Conservation (phyloP, 2,113 vertebrate species). For the Gambusia affinis region DNA sequence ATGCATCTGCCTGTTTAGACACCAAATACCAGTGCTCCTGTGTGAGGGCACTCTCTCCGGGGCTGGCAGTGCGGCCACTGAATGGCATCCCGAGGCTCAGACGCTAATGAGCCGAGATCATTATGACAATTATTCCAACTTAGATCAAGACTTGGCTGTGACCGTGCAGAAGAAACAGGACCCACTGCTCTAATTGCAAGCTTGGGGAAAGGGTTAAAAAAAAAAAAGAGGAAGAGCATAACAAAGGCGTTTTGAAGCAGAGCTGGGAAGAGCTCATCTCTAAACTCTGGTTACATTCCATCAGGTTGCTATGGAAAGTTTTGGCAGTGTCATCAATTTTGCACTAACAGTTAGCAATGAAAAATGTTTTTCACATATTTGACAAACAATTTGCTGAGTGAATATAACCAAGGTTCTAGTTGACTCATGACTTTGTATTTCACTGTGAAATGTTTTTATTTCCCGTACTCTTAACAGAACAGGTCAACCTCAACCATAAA, state of each 20-base stretch:
- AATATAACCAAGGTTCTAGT: background rate
- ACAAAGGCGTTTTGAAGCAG: constrained; percentile 66
- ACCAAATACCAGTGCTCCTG: constrained; percentile 41
- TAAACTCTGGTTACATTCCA: constrained; percentile 55
- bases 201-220: constrained; percentile 52
- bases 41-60: constrained; percentile 51
- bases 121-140: constrained; percentile 78
- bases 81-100: constrained; percentile 61
- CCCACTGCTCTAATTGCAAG: constrained; percentile 68
- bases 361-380: background rate
- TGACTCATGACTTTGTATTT: background rate
- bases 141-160: constrained; percentile 75
- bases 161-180: constrained; percentile 51
- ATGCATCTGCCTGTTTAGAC: constrained; percentile 48
- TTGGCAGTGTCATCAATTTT: constrained; percentile 22
- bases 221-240: constrained; percentile 30
- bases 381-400: background rate
- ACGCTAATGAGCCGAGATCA: constrained; percentile 74
- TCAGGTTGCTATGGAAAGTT: constrained; percentile 49
- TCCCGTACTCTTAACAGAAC: background rate
- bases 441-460: background rate
- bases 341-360: background rate
- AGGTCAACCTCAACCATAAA: background rate
- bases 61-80: constrained; percentile 51
- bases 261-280: constrained; percentile 34